Evolutionary conservation across 2,888 invertebrate genomes (phyloP).

Genomic region (Oligia strigilis): DNA sequence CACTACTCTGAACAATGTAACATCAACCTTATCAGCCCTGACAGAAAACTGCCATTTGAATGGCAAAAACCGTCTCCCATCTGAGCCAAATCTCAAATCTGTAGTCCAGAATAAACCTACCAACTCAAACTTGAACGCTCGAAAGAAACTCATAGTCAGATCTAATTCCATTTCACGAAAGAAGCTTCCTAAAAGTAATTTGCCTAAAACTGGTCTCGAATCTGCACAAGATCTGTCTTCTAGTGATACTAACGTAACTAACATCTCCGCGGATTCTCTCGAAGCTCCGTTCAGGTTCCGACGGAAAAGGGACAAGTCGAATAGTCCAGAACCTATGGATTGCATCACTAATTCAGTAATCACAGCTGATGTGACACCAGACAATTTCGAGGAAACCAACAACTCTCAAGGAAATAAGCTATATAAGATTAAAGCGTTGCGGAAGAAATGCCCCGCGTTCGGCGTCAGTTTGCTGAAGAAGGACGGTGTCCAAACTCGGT

Average conservation of each 20-base stretch:
- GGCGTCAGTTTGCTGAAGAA: slow-evolving; percentile 85
- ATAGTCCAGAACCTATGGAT: slow-evolving; percentile 88
- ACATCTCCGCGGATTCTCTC: slow-evolving; percentile 87
- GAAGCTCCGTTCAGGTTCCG: slow-evolving; percentile 86
- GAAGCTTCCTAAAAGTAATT: slow-evolving; percentile 82
- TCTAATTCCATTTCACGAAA: slow-evolving; percentile 86
- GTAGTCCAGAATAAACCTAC: slow-evolving; percentile 74
- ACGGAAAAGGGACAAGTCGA: slow-evolving; percentile 86
- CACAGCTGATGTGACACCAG: slow-evolving; percentile 86
- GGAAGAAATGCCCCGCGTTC: slow-evolving; percentile 87
- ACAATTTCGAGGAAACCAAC: slow-evolving; percentile 85
- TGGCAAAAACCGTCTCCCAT: slow-evolving; percentile 84
- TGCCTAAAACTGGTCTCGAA: slow-evolving; percentile 79
- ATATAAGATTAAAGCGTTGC: slow-evolving; percentile 87
- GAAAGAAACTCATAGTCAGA: slow-evolving; percentile 86
- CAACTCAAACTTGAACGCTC: slow-evolving; percentile 73
- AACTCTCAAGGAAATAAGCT: slow-evolving; percentile 89
- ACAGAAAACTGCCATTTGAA: slow-evolving; percentile 88
- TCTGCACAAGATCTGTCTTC: slow-evolving; percentile 86
- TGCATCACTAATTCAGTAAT: slow-evolving; percentile 84
- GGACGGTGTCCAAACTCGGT: slow-evolving; percentile 87
- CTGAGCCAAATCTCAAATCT: slow-evolving; percentile 84
- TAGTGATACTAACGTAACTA: slow-evolving; percentile 88
- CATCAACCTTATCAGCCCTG: slow-evolving; percentile 84
- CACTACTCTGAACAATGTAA: slow-evolving; percentile 81